Evolutionary conservation across 2,888 invertebrate genomes (phyloP).

Genomic region (Notodonta ziczac): DNA sequence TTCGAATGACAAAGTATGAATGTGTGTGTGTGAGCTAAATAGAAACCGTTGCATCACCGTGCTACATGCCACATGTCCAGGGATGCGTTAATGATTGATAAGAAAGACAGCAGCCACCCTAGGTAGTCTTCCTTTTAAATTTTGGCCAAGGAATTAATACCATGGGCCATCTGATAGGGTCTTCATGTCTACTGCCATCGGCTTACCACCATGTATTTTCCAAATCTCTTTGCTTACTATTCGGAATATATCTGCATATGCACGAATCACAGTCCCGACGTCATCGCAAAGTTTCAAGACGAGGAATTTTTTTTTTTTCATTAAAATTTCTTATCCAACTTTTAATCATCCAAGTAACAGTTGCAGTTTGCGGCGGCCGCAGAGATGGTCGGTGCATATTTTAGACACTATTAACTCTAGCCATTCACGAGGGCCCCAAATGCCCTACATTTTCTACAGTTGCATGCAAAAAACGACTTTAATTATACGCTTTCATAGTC

Average conservation of each 20-base stretch:
- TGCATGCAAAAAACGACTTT: constrained; percentile 3
- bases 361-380: constrained; percentile 2
- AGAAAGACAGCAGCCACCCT: not conserved
- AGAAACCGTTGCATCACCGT: not conserved
- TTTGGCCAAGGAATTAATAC: too few relatives aligned
- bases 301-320: too few relatives aligned
- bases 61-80: not conserved
- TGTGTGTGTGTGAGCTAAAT: not conserved
- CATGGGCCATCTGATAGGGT: too few relatives aligned
- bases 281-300: too few relatives aligned
- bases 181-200: too few relatives aligned
- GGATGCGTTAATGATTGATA: not conserved
- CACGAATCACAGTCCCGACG: too few relatives aligned
- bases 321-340: constrained; percentile 1
- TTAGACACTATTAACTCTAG: constrained; percentile 40
- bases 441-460: not conserved
- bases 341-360: not conserved
- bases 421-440: constrained; percentile 7
- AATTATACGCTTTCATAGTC: not conserved
- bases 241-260: too few relatives aligned
- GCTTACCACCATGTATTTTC: too few relatives aligned
- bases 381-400: constrained; percentile 42
- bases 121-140: too few relatives aligned
- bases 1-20: not conserved
- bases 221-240: too few relatives aligned